phyloP scores from a whole-genome alignment of 2,113 vertebrate genomes.

The Mesocricetus auratus region DNA sequence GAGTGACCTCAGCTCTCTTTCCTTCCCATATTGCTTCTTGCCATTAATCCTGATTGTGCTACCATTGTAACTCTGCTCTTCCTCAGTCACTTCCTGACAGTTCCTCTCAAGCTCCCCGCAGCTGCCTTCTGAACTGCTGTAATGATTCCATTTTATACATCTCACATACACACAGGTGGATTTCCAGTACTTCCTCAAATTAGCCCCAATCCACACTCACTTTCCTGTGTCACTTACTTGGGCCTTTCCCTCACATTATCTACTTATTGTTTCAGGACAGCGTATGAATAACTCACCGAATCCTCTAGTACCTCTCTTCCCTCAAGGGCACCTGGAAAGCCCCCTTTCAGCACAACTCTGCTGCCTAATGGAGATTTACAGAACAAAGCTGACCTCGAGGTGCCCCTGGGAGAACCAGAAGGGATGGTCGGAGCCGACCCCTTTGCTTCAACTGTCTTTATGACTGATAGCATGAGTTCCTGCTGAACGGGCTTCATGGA shows the following conservation, averaged over 20 bases:
- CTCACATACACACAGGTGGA: neutral
- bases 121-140: neutral
- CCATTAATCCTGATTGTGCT: neutral
- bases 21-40: neutral
- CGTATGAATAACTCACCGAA: neutral
- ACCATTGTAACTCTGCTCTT: neutral
- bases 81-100: neutral
- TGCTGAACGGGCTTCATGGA: conserved; percentile 37
- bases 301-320: neutral
- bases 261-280: neutral
- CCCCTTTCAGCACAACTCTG: neutral
- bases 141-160: too few species aligned
- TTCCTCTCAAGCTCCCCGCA: neutral
- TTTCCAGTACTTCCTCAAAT: neutral
- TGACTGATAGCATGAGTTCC: conserved; percentile 52
- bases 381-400: conserved; percentile 70
- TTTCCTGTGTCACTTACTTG: neutral
- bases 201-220: neutral
- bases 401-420: conserved; percentile 50
- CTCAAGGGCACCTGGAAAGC: neutral
- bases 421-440: conserved; percentile 37
- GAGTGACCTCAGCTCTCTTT: neutral
- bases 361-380: conserved; percentile 65
- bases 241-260: neutral
- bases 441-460: conserved; percentile 55